Evolutionary conservation across 2,888 invertebrate genomes (phyloP), one percentile per base, ranked within the genome.

Genomic region (Physocephala rufipes): DNA sequence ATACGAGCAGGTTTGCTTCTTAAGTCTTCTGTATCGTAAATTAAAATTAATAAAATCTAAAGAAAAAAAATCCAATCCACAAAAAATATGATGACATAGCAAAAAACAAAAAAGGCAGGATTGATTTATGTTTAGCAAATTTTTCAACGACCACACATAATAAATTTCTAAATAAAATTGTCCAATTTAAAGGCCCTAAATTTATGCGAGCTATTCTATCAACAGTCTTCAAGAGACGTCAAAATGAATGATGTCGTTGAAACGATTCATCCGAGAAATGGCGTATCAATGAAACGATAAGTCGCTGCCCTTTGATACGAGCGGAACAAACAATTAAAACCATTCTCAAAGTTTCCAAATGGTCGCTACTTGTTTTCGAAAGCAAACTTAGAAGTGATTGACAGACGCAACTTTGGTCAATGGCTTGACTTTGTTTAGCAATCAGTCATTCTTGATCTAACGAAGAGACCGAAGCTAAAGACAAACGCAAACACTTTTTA

Each of bases 111-210:
- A 1, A 49, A 49, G 49, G 36, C 49, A 58, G 26, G 12, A 72
- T 75, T 78, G 83, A 84, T 84, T 83, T 82, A 82, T 81, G 80
- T 78, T 77, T 74, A 75, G 75, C 75, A 79, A 79, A 82, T 83
- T 80, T 81, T 83, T 81, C 83, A 81, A 74, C 79, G 82, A 84
- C 84, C 82, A 83, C 82, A 83, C 82, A 79, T 83, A 82, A 83
- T 83, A 83, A 84, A 83, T 84, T 81, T 78, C 73, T 71, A 55
- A 61, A 68, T 51, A 61, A 61, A 53, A 61, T n/a, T 15, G 49
- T 28, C 68, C 62, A 61, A 68, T 68, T 53, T 62, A 68, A 68
- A 68, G n/a, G 36, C 4, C 36, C 9, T 62, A 36, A 49, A 67
- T 58, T 49, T 59, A 45, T 15, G 45, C 45, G 45, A 16, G 19